Conservation (phyloP, 1,140 invertebrate genomes). For the Drosophila insularis region DNA sequence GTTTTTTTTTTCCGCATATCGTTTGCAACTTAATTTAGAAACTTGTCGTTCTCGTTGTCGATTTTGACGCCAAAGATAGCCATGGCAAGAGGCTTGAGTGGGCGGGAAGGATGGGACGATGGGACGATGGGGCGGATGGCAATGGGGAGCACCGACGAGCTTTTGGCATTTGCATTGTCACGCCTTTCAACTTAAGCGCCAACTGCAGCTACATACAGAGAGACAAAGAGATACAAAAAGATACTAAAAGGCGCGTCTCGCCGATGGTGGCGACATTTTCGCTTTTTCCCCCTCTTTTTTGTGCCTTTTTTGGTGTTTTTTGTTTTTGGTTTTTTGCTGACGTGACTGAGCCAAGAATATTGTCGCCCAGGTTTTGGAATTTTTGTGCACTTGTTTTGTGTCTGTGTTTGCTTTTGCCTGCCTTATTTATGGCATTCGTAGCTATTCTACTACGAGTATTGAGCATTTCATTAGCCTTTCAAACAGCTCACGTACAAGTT, state of each 20-base stretch:
- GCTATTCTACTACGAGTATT: neutral
- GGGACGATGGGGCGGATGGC: neutral
- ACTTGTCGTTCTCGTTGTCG: slow-evolving; percentile 38
- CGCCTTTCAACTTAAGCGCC: slow-evolving; percentile 58
- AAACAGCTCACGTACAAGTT: slow-evolving; percentile 39
- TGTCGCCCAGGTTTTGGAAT: slow-evolving; percentile 40
- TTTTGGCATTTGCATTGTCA: slow-evolving; percentile 32
- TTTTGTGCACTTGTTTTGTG: slow-evolving; percentile 46
- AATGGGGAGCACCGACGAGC: slow-evolving; percentile 25
- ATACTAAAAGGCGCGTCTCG: slow-evolving; percentile 24
- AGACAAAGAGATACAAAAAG: slow-evolving; percentile 16
- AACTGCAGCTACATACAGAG: slow-evolving; percentile 27
- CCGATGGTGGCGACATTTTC: slow-evolving; percentile 45
- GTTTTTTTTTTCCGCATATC: neutral
- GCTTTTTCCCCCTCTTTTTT: neutral
- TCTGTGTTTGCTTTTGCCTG: slow-evolving; percentile 19
- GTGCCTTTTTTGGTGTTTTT: slow-evolving; percentile 1
- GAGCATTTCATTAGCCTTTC: slow-evolving; percentile 25
- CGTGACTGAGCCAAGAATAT: slow-evolving; percentile 49
- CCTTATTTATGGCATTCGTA: neutral
- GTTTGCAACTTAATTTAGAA: slow-evolving; percentile 50
- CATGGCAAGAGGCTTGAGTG: slow-evolving; percentile 13
- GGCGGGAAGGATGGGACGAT: slow-evolving; percentile 37
- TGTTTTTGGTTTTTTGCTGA: slow-evolving; percentile 26
- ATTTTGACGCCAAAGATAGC: slow-evolving; percentile 37